Evolutionary conservation across 2,797 vertebrate genomes (phyloP).

Genomic region (Gephyroberyx darwinii): DNA sequence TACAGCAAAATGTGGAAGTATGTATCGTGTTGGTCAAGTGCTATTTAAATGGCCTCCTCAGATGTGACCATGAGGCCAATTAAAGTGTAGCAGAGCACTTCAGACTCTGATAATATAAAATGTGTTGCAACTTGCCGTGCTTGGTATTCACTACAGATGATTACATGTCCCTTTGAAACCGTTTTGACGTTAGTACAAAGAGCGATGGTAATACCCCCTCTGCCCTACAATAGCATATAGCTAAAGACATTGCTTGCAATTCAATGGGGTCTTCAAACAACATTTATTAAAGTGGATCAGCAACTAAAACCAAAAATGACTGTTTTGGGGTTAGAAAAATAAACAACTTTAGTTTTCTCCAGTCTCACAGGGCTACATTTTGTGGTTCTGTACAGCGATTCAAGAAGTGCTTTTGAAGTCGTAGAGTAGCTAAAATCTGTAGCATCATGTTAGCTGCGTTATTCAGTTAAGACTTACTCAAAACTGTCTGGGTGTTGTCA

Average conservation of each 20-base stretch:
- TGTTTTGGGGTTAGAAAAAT: conserved; percentile 1
- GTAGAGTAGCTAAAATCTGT: not conserved
- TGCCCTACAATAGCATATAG: too few relatives aligned
- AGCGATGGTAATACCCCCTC: not conserved
- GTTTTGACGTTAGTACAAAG: not conserved
- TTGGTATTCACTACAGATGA: not conserved
- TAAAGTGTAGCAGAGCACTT: not conserved
- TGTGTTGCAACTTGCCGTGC: not conserved
- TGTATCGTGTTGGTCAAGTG: not conserved
- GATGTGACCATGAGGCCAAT: not conserved
- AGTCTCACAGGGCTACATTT: not conserved
- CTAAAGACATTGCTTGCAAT: too few relatives aligned
- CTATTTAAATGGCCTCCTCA: not conserved
- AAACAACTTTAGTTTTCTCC: not conserved
- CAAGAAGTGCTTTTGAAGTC: not conserved
- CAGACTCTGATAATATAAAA: not conserved
- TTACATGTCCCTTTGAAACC: not conserved
- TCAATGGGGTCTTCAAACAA: too few relatives aligned
- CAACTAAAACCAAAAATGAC: too few relatives aligned
- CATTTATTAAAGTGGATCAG: too few relatives aligned
- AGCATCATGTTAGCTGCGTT: not conserved
- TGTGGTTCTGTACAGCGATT: not conserved
- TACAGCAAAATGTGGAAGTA: not conserved
- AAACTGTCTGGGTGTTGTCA: not conserved
- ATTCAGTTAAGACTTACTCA: not conserved